Evolutionary conservation across 2,888 invertebrate genomes (phyloP).

Genomic region (Tetragonisca angustula): DNA sequence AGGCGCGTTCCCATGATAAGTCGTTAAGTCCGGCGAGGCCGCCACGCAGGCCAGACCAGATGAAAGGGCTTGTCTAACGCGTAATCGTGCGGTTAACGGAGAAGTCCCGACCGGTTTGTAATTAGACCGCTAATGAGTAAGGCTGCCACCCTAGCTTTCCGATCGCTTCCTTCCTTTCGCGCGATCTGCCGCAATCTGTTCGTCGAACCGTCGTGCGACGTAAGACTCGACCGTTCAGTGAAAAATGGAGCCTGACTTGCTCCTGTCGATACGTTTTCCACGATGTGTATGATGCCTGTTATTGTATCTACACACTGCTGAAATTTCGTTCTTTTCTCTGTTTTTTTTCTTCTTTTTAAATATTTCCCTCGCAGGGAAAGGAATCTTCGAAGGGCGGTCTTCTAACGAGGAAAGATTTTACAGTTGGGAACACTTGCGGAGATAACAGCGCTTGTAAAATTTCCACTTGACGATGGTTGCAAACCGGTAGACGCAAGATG

Average conservation of each 20-base stretch:
- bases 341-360: not conserved
- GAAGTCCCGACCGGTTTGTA: conserved; percentile 54
- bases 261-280: too few species aligned
- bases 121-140: conserved; percentile 64
- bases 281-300: not conserved
- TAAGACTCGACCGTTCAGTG: not conserved
- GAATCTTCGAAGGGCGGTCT: not conserved
- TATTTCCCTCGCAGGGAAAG: not conserved
- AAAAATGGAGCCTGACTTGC: not conserved
- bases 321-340: not conserved
- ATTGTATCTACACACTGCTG: not conserved
- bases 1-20: conserved; percentile 36
- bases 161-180: conserved; percentile 59
- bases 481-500: conserved; percentile 14
- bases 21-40: not conserved
- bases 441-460: not conserved
- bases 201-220: conserved; percentile 18
- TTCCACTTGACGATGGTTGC: not conserved
- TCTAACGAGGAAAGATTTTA: not conserved
- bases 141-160: conserved; percentile 50
- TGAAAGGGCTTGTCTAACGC: conserved; percentile 47
- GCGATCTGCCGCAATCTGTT: conserved; percentile 45
- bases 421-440: not conserved
- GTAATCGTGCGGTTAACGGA: conserved; percentile 61
- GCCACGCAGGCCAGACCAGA: not conserved